These are phyloP conservation scores for Agriopis marginaria DNA, from an alignment of 2,888 invertebrate genomes.

Conservation along the genomic window DNA sequence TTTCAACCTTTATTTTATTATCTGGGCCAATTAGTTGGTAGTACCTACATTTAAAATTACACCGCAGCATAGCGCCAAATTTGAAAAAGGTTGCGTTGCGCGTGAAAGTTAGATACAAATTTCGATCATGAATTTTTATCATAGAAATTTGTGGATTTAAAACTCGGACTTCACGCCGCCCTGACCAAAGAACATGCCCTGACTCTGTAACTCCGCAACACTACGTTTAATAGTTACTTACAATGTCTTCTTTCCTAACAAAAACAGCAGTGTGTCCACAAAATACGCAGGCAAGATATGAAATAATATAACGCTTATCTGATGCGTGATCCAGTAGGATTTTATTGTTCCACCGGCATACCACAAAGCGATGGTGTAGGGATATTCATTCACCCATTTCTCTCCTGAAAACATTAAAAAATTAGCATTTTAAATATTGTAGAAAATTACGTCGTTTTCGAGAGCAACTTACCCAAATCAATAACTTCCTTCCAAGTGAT, in stretches of 20 bases:
- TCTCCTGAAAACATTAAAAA: slow-evolving; percentile 66
- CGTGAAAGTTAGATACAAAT: no score
- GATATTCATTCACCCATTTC: slow-evolving; percentile 88
- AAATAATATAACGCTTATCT: slow-evolving; percentile 88
- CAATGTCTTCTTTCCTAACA: slow-evolving; percentile 92
- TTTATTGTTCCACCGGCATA: slow-evolving; percentile 92
- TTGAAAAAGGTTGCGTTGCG: no score
- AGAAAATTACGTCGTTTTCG: background rate
- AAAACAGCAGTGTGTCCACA: slow-evolving; percentile 88
- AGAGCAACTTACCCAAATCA: slow-evolving; percentile 83
- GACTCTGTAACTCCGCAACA: no score
- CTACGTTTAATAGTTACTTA: slow-evolving; percentile 76
- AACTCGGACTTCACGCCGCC: no score
- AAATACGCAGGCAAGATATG: slow-evolving; percentile 92
- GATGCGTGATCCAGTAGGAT: slow-evolving; percentile 88
- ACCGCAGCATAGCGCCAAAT: no score
- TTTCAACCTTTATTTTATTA: no score
- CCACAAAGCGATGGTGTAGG: slow-evolving; percentile 92
- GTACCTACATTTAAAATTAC: no score
- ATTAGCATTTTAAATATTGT: no score
- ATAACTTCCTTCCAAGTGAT: slow-evolving; percentile 95
- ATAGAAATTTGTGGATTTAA: no score
- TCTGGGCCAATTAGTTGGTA: no score
- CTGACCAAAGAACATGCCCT: no score
- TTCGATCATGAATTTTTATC: no score